Conservation (phyloP, 2,888 invertebrate species). For the Himalopsyche kuldschensis region DNA sequence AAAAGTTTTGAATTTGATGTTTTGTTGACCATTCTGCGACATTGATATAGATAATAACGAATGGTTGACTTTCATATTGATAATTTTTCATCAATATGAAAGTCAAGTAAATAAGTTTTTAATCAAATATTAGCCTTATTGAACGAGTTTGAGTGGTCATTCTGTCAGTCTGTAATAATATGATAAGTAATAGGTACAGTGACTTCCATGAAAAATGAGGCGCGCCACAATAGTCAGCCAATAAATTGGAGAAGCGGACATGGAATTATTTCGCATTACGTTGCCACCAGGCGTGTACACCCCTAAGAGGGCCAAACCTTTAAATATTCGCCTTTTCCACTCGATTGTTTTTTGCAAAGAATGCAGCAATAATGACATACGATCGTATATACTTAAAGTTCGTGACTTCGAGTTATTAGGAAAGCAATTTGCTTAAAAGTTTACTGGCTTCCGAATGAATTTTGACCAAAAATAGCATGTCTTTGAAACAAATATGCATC, state of each 20-base stretch:
- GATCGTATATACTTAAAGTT: not conserved
- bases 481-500: no score
- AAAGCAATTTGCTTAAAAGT: not conserved
- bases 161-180: constrained; percentile 6
- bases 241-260: not conserved
- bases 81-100: no score
- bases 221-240: not conserved
- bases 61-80: no score
- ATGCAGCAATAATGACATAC: not conserved
- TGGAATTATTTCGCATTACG: not conserved
- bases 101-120: no score
- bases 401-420: not conserved
- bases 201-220: constrained; percentile 7
- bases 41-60: no score
- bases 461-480: not conserved
- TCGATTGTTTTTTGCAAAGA: not conserved
- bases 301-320: not conserved
- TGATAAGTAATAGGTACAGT: constrained; percentile 19
- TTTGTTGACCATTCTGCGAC: no score
- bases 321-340: not conserved
- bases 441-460: not conserved
- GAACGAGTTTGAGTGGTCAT: not conserved
- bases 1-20: no score
- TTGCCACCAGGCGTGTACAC: not conserved
- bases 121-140: no score